These are phyloP conservation scores for Morone saxatilis DNA, from an alignment of 2,113 vertebrate genomes.

Conservation along the genomic window DNA sequence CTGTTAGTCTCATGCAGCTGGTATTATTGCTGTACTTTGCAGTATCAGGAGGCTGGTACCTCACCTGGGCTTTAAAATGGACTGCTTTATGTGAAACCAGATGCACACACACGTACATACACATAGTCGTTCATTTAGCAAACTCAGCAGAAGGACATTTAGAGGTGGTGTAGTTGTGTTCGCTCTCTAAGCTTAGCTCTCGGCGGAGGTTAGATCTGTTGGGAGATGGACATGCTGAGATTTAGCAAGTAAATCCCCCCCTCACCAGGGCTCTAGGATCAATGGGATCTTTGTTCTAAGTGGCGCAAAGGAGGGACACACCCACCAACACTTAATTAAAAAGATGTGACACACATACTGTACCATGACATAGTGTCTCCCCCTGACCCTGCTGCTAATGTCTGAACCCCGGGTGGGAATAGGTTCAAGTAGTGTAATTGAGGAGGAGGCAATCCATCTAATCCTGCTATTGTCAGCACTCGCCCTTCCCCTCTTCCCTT, in stretches of 20 bases:
- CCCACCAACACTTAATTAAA: constrained; percentile 70
- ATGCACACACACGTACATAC: constrained; percentile 50
- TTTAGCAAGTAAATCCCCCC: constrained; percentile 71
- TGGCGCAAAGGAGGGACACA: constrained; percentile 40
- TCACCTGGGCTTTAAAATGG: constrained; percentile 63
- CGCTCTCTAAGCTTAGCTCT: constrained; percentile 52
- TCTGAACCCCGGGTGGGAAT: constrained; percentile 35
- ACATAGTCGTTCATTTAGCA: constrained; percentile 55
- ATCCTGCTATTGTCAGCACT: constrained; percentile 64
- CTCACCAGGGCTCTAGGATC: constrained; percentile 53
- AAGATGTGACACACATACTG: constrained; percentile 67
- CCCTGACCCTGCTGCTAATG: constrained; percentile 58
- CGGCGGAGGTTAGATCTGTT: constrained; percentile 61
- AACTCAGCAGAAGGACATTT: constrained; percentile 75
- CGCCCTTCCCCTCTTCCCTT: constrained; percentile 11
- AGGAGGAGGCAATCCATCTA: constrained; percentile 59
- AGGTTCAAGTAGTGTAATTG: constrained; percentile 61
- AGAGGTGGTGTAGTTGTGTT: constrained; percentile 63
- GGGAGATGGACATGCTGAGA: constrained; percentile 72
- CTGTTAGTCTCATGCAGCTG: constrained; percentile 55
- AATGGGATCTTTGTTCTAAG: constrained; percentile 71
- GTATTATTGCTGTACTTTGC: constrained; percentile 70
- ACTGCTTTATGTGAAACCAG: constrained; percentile 43
- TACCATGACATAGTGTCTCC: constrained; percentile 46
- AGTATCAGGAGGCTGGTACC: constrained; percentile 49